Percentiles rank a stretch among this genome's conserved stretches.
phyloP scores from a whole-genome alignment of 1,140 invertebrate genomes.

The Tetragnatha versicolor region DNA sequence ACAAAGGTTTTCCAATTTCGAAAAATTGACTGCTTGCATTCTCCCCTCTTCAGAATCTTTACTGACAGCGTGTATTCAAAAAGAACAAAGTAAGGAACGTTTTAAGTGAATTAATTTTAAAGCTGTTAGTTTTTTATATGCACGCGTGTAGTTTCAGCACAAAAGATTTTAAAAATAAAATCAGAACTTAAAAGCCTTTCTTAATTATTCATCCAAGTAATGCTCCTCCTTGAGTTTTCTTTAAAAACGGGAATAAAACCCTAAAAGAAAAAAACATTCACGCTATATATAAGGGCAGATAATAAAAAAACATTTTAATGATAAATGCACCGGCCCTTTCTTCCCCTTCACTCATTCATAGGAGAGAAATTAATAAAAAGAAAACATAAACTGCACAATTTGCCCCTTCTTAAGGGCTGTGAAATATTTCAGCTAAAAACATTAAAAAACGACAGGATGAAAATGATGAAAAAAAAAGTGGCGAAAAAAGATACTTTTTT shows the following conservation, averaged over 20 bases:
- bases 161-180: slow-evolving; percentile 30
- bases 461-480: slow-evolving; percentile 42
- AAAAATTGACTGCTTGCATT: not conserved
- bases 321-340: slow-evolving; percentile 18
- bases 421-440: slow-evolving; percentile 27
- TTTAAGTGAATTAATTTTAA: slow-evolving; percentile 42
- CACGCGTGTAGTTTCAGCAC: too few species aligned
- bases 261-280: not conserved
- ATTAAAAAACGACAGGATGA: slow-evolving; percentile 45
- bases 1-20: not conserved
- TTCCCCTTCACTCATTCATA: slow-evolving; percentile 25
- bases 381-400: slow-evolving; percentile 25
- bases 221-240: slow-evolving; percentile 34
- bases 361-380: slow-evolving; percentile 6
- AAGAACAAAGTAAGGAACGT: not conserved
- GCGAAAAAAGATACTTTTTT: not conserved
- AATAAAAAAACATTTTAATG: slow-evolving; percentile 22
- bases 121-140: slow-evolving; percentile 17
- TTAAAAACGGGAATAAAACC: slow-evolving; percentile 10
- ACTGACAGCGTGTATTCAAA: slow-evolving; percentile 7
- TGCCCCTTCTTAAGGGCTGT: slow-evolving; percentile 23
- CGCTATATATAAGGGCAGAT: not conserved
- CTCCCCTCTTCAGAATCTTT: not conserved
- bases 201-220: slow-evolving; percentile 50
- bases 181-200: slow-evolving; percentile 24